Evolutionary conservation across 2,888 invertebrate species (phyloP).

Genomic region (Asteroscopus sphinx): DNA sequence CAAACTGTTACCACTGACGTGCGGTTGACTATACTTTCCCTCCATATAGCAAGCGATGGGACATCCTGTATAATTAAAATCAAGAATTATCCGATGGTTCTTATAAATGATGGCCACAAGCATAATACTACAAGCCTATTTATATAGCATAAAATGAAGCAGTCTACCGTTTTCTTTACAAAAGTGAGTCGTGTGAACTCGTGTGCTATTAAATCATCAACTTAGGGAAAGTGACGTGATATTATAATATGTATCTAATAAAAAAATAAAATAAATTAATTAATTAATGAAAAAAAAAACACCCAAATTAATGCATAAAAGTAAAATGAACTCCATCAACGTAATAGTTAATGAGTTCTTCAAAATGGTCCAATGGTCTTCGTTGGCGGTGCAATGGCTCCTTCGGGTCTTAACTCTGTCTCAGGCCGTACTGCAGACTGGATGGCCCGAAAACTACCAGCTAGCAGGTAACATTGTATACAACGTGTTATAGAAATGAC

Average conservation of each 20-base stretch:
- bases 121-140: constrained; percentile 4
- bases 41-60: not conserved
- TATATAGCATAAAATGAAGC: constrained; percentile 14
- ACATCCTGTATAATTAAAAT: not conserved
- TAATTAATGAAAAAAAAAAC: too few relatives aligned
- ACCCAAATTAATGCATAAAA: too few relatives aligned
- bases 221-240: not conserved
- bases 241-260: not conserved
- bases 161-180: constrained; percentile 2
- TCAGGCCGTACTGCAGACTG: constrained; percentile 69
- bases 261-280: too few relatives aligned
- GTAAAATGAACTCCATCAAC: constrained; percentile 62
- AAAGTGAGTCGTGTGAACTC: constrained; percentile 14
- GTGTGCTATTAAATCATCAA: not conserved
- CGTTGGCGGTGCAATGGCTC: constrained; percentile 67
- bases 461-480: constrained; percentile 76
- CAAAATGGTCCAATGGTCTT: constrained; percentile 64
- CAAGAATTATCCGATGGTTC: constrained; percentile 2
- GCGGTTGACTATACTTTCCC: too few relatives aligned
- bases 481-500: too few relatives aligned
- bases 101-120: constrained; percentile 16
- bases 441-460: constrained; percentile 73
- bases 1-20: too few relatives aligned
- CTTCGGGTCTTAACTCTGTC: constrained; percentile 70
- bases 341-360: constrained; percentile 66